A percentile compares a stretch with the other conserved stretches of the same genome.
Conservation (phyloP, 2,888 invertebrate species). For the Eupithecia subfuscata region DNA sequence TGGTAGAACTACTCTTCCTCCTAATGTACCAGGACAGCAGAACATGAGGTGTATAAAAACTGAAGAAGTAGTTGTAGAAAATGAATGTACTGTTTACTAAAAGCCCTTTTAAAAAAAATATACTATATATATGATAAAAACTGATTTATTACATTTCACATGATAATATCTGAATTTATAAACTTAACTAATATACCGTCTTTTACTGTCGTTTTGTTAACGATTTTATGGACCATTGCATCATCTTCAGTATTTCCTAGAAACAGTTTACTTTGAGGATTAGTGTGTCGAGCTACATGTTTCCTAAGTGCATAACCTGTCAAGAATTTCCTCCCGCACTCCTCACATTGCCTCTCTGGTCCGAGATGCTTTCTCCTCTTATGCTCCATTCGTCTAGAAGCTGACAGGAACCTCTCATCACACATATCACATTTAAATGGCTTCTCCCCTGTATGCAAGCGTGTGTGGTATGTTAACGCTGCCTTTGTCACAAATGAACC, state of each 20-base stretch:
- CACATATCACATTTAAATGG: slow-evolving; percentile 73
- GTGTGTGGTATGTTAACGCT: slow-evolving; percentile 72
- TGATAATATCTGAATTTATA: slow-evolving; percentile 8
- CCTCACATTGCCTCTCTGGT: slow-evolving; percentile 64
- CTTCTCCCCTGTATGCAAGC: slow-evolving; percentile 76
- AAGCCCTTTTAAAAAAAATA: not conserved
- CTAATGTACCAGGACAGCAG: slow-evolving; percentile 63
- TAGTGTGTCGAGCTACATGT: slow-evolving; percentile 66
- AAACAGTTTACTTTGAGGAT: slow-evolving; percentile 72
- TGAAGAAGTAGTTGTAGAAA: slow-evolving; percentile 6
- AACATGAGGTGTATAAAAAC: slow-evolving; percentile 53
- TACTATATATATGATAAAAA: not conserved
- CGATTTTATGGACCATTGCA: not conserved
- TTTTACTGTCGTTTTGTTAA: not conserved
- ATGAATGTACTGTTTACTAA: slow-evolving; percentile 1
- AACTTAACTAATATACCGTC: slow-evolving; percentile 8
- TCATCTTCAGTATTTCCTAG: slow-evolving; percentile 36
- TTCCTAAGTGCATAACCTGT: slow-evolving; percentile 59
- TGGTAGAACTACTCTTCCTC: slow-evolving; percentile 60
- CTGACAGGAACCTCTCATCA: slow-evolving; percentile 72
- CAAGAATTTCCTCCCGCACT: slow-evolving; percentile 68
- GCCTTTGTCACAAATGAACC: slow-evolving; percentile 75
- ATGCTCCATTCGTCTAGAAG: slow-evolving; percentile 72
- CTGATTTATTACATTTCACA: not conserved
- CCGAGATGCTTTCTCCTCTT: slow-evolving; percentile 74